These are phyloP conservation scores for Altica lythri DNA, from an alignment of 2,888 invertebrate species.

Conservation along the genomic window DNA sequence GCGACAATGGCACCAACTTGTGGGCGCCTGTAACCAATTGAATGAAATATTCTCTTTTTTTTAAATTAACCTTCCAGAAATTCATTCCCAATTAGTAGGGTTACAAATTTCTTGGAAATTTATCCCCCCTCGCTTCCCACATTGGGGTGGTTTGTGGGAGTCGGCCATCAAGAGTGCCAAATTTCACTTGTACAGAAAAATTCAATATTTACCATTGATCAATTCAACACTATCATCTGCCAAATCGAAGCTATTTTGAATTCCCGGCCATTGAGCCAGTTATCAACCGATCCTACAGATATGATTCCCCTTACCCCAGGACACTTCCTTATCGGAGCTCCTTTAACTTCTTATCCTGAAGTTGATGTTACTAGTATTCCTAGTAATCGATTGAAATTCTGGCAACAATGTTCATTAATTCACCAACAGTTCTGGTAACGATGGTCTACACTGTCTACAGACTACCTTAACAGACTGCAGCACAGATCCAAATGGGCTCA, in stretches of 20 bases:
- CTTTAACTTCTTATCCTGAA: constrained; percentile 11
- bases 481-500: constrained; percentile 10
- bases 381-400: constrained; percentile 6
- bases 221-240: not conserved
- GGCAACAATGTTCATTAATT: not conserved
- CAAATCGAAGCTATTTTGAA: constrained; percentile 8
- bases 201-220: constrained; percentile 3
- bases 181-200: not conserved
- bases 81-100: too few species aligned
- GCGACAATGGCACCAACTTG: too few species aligned
- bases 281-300: constrained; percentile 3
- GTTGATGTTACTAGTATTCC: not conserved
- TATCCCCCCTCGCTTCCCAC: not conserved
- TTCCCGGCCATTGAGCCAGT: not conserved
- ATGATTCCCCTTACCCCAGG: constrained; percentile 4
- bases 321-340: constrained; percentile 5
- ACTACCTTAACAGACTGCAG: constrained; percentile 12
- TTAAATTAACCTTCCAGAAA: too few species aligned
- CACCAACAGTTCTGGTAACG: constrained; percentile 11
- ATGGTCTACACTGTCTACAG: constrained; percentile 10
- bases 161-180: not conserved
- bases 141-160: constrained; percentile 5
- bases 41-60: too few species aligned
- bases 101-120: constrained; percentile 4
- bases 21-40: too few species aligned